A percentile compares a stretch with the other conserved stretches of the same genome.
phyloP scores from a whole-genome alignment of 2,888 invertebrate genomes.

The Lycocerus yunnanus region DNA sequence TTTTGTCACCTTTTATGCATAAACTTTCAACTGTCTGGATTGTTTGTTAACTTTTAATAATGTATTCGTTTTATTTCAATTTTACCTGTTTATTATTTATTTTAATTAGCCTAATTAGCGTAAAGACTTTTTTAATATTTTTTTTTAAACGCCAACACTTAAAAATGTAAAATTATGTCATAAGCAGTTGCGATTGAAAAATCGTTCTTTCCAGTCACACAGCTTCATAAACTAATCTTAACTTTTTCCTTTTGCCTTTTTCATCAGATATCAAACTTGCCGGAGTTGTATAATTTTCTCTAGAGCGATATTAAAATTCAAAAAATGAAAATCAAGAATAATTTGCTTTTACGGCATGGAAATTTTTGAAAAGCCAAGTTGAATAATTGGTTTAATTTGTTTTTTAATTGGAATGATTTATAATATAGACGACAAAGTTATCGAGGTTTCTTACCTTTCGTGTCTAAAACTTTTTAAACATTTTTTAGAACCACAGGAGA shows the following conservation, averaged over 20 bases:
- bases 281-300: background rate
- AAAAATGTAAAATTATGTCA: slow-evolving; percentile 7
- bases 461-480: background rate
- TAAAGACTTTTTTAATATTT: background rate
- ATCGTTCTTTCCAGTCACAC: slow-evolving; percentile 10
- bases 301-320: slow-evolving; percentile 16
- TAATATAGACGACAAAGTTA: background rate
- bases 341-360: slow-evolving; percentile 9
- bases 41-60: slow-evolving; percentile 13
- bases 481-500: slow-evolving; percentile 65
- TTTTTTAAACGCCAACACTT: background rate
- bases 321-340: slow-evolving; percentile 20
- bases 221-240: slow-evolving; percentile 15
- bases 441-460: background rate
- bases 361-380: slow-evolving; percentile 8
- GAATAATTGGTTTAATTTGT: slow-evolving; percentile 16
- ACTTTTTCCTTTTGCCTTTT: slow-evolving; percentile 14
- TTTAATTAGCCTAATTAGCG: background rate
- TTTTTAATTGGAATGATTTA: slow-evolving; percentile 15
- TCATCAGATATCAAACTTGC: slow-evolving; percentile 2
- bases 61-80: background rate
- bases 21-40: slow-evolving; percentile 3
- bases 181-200: slow-evolving; percentile 18
- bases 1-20: slow-evolving; percentile 4
- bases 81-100: background rate